A percentile compares a stretch with the other conserved stretches of the same genome.
Evolutionary conservation across 1,140 invertebrate species (phyloP).

Genomic region (Melipona quadrifasciata): DNA sequence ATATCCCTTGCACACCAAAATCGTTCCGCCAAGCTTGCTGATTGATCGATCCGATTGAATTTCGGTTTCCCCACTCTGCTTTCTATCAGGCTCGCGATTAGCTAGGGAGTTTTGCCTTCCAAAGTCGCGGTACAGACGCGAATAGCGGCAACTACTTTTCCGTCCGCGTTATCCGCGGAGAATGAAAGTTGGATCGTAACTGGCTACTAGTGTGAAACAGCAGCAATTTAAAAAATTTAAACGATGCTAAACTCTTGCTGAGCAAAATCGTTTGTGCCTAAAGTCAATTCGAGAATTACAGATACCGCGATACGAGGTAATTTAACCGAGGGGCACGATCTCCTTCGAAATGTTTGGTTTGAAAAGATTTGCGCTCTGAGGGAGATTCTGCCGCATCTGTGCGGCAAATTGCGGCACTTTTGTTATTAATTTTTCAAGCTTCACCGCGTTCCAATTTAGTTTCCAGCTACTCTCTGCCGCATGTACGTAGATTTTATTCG

Average conservation of each 20-base stretch:
- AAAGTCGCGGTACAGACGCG: neutral
- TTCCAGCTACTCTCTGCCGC: neutral
- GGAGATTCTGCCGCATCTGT: neutral
- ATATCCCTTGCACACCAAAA: neutral
- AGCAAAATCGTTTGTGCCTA: neutral
- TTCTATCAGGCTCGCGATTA: too few relatives aligned
- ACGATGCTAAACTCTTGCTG: too few relatives aligned
- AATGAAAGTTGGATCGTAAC: too few relatives aligned
- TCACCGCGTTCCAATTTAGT: conserved; percentile 32
- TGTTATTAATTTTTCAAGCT: conserved; percentile 48
- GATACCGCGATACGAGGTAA: neutral
- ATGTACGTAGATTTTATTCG: conserved; percentile 4
- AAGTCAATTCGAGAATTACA: neutral
- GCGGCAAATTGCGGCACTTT: conserved; percentile 44
- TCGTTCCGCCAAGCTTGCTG: conserved; percentile 3
- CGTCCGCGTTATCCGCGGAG: too few relatives aligned
- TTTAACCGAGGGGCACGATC: neutral
- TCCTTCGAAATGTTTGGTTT: neutral
- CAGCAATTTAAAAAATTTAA: too few relatives aligned
- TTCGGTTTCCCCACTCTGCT: neutral
- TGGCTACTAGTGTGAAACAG: too few relatives aligned
- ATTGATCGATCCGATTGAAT: conserved; percentile 7
- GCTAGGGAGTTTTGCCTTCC: neutral
- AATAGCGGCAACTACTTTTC: too few relatives aligned
- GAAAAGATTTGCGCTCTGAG: neutral